Evolutionary conservation across 35 echinoderm and acorn worm species (phyloP).

Genomic region (Apostichopus parvimensis): DNA sequence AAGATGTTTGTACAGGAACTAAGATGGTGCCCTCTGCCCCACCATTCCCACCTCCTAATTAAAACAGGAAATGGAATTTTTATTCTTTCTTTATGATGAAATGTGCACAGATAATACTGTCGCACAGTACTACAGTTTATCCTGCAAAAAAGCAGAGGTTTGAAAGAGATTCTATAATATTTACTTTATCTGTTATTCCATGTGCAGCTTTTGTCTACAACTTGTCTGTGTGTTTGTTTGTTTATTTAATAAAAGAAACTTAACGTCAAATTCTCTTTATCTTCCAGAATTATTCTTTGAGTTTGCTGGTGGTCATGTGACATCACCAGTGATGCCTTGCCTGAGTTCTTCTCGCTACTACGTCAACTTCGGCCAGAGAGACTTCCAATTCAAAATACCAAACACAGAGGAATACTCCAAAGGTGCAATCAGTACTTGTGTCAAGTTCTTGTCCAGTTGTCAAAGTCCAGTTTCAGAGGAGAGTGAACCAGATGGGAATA

Average conservation of each 20-base stretch:
- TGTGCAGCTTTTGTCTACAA: too few species aligned
- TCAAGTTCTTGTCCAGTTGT: not conserved
- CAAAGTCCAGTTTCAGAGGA: not conserved
- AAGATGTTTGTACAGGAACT: too few species aligned
- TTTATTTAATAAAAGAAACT: not conserved
- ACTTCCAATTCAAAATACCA: conserved; percentile 2
- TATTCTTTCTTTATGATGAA: too few species aligned
- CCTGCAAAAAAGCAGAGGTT: too few species aligned
- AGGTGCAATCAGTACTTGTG: conserved; percentile 8
- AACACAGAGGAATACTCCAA: not conserved
- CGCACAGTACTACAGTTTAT: too few species aligned
- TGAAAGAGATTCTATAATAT: too few species aligned
- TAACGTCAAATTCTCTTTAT: not conserved
- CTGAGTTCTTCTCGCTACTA: not conserved
- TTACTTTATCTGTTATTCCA: too few species aligned
- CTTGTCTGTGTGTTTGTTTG: not conserved
- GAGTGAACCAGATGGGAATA: not conserved
- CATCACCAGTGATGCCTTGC: conserved; percentile 26
- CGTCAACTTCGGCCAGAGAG: conserved; percentile 21
- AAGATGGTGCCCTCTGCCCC: too few species aligned
- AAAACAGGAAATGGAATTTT: too few species aligned
- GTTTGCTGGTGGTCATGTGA: not conserved
- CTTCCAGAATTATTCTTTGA: conserved; percentile 19
- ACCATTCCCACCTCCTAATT: too few species aligned
- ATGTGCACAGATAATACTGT: too few species aligned